phyloP scores from a whole-genome alignment of 2,888 invertebrate genomes.

The Eristalinus aeneus region DNA sequence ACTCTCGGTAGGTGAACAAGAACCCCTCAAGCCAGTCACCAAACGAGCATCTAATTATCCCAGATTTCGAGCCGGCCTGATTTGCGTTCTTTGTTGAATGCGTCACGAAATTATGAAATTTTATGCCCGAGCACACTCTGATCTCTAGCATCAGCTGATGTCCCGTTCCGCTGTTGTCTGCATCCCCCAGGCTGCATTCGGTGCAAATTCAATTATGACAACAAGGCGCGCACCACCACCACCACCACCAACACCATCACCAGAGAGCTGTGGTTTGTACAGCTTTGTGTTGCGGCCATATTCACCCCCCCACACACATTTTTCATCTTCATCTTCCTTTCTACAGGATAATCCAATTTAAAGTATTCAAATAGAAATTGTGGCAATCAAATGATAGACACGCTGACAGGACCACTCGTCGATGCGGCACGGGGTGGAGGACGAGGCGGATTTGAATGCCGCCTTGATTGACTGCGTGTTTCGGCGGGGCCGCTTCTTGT shows the following conservation, averaged over 20 bases:
- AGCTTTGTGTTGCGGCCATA: background rate
- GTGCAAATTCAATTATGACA: slow-evolving; percentile 65
- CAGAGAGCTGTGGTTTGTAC: background rate
- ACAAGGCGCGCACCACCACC: slow-evolving; percentile 16
- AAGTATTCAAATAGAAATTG: slow-evolving; percentile 80
- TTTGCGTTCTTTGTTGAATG: slow-evolving; percentile 31
- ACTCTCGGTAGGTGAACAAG: slow-evolving; percentile 61
- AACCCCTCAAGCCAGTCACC: slow-evolving; percentile 32
- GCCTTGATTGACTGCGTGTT: slow-evolving; percentile 53
- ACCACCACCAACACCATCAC: background rate
- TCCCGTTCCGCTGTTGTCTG: slow-evolving; percentile 25
- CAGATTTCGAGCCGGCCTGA: slow-evolving; percentile 62
- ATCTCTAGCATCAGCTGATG: slow-evolving; percentile 69
- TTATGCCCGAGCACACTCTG: slow-evolving; percentile 69
- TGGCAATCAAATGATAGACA: slow-evolving; percentile 70
- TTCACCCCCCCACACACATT: slow-evolving; percentile 28
- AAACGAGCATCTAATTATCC: slow-evolving; percentile 71
- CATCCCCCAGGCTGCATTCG: slow-evolving; percentile 3
- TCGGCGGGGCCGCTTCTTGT: slow-evolving; percentile 16
- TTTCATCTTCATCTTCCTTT: slow-evolving; percentile 68
- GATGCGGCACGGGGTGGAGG: background rate
- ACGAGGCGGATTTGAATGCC: slow-evolving; percentile 9
- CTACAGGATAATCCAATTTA: slow-evolving; percentile 80
- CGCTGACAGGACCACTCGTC: slow-evolving; percentile 46
- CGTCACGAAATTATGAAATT: slow-evolving; percentile 58